Percentiles rank a stretch among this genome's conserved stretches.
Evolutionary conservation across 2,797 vertebrate species (phyloP).

Genomic region (Crax fasciolata): DNA sequence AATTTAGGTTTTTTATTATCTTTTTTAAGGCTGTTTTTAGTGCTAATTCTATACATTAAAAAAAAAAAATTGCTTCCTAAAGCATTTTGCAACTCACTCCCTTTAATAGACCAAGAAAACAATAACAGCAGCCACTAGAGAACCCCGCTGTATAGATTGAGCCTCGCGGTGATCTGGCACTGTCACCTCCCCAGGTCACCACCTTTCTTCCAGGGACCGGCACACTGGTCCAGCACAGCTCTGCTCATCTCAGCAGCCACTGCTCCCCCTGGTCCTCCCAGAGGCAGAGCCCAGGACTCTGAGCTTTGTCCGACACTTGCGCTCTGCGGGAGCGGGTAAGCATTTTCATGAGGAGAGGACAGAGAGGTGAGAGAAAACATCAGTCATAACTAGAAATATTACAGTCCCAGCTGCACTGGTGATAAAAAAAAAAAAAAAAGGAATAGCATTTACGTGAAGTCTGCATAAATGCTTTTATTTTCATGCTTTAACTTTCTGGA

Average conservation of each 20-base stretch:
- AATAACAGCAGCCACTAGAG: neutral
- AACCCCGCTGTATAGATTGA: neutral
- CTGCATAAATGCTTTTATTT: slow-evolving; percentile 31
- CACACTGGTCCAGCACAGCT: slow-evolving; percentile 55
- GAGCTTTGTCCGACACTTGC: slow-evolving; percentile 8
- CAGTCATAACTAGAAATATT: slow-evolving; percentile 52
- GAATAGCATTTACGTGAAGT: slow-evolving; percentile 20
- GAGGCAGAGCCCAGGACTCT: slow-evolving; percentile 49
- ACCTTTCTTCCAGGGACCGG: slow-evolving; percentile 41
- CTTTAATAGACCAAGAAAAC: neutral
- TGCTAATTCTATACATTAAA: neutral
- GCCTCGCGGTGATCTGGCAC: neutral
- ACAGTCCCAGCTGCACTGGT: neutral
- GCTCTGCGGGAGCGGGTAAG: neutral
- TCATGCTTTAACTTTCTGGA: neutral
- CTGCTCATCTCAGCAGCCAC: neutral
- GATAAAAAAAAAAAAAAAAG: slow-evolving; percentile 24
- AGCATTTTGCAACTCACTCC: neutral
- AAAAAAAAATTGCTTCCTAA: neutral
- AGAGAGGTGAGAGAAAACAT: slow-evolving; percentile 58
- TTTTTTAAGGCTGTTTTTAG: neutral
- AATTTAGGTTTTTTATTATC: neutral
- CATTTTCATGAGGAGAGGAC: slow-evolving; percentile 76
- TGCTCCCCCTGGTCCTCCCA: slow-evolving; percentile 34
- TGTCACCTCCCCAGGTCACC: slow-evolving; percentile 15